These are phyloP conservation scores for Cataglyphis altisquamis DNA, from an alignment of 2,888 invertebrate genomes.

Conservation along the genomic window DNA sequence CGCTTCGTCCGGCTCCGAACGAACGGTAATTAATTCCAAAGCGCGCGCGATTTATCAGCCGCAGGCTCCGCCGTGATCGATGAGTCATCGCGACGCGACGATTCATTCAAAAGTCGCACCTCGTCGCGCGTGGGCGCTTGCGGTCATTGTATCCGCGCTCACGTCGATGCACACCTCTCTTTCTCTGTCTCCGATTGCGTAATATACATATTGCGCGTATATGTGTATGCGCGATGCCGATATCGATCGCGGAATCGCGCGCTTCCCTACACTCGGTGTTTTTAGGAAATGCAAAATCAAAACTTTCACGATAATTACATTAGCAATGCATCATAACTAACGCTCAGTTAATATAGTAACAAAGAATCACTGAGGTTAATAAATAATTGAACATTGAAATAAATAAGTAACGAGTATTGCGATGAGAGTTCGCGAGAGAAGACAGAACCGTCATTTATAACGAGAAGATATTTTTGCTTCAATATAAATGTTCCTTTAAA, in stretches of 20 bases:
- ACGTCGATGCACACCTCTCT: constrained; percentile 39
- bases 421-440: not conserved
- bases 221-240: constrained; percentile 47
- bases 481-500: not conserved
- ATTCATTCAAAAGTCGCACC: constrained; percentile 65
- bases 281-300: not conserved
- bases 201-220: constrained; percentile 17
- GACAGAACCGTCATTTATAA: not conserved
- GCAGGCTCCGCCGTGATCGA: constrained; percentile 48
- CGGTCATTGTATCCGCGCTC: constrained; percentile 54
- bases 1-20: constrained; percentile 18
- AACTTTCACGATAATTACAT: not conserved
- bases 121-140: constrained; percentile 51
- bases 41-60: constrained; percentile 56
- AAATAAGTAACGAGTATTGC: not conserved
- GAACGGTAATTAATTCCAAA: constrained; percentile 49
- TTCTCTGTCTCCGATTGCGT: constrained; percentile 49
- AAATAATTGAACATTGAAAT: not conserved
- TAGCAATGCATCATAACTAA: not conserved
- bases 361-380: not conserved
- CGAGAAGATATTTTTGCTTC: not conserved
- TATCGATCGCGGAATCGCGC: constrained; percentile 67
- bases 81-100: constrained; percentile 61
- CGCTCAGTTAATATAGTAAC: not conserved
- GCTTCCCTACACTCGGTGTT: constrained; percentile 56